Conservation (phyloP, 30 jellyfish, hydroid and myxozoan species). For the Aurelia coerulea region DNA sequence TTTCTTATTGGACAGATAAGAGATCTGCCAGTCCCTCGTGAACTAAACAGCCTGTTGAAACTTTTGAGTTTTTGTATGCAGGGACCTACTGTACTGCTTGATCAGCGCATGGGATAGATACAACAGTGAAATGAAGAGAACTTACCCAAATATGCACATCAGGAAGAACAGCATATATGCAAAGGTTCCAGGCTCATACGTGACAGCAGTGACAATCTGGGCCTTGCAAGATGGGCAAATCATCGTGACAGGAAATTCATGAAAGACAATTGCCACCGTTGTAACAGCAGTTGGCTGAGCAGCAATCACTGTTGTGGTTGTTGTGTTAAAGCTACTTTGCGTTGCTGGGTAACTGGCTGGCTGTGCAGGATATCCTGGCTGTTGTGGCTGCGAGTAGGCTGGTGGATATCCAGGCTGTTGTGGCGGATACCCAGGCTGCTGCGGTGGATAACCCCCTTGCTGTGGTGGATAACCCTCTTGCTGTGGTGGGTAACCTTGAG, state of each 20-base stretch:
- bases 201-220: conserved; percentile 78
- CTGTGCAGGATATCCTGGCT: conserved; percentile 50
- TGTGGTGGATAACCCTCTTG: conserved; percentile 52
- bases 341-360: conserved; percentile 70
- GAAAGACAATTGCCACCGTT: conserved; percentile 50
- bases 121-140: too few relatives aligned
- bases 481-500: conserved; percentile 39
- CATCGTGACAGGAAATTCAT: conserved; percentile 79
- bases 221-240: conserved; percentile 84
- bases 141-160: conserved; percentile 81
- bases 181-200: conserved; percentile 70
- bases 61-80: too few relatives aligned
- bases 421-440: conserved; percentile 64
- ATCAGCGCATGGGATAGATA: too few relatives aligned
- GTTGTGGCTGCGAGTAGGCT: conserved; percentile 20
- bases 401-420: conserved; percentile 71
- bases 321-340: conserved; percentile 6
- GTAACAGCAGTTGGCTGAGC: conserved; percentile 80
- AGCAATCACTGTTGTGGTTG: conserved; percentile 64
- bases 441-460: conserved; percentile 39
- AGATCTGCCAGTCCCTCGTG: too few relatives aligned
- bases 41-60: too few relatives aligned
- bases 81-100: too few relatives aligned
- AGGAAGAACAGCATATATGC: conserved; percentile 82
- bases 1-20: too few relatives aligned